Percentiles rank a stretch among this genome's conserved stretches.
Evolutionary conservation across 2,797 vertebrate species (phyloP).

Genomic region (Petrocephalus sullivani): DNA sequence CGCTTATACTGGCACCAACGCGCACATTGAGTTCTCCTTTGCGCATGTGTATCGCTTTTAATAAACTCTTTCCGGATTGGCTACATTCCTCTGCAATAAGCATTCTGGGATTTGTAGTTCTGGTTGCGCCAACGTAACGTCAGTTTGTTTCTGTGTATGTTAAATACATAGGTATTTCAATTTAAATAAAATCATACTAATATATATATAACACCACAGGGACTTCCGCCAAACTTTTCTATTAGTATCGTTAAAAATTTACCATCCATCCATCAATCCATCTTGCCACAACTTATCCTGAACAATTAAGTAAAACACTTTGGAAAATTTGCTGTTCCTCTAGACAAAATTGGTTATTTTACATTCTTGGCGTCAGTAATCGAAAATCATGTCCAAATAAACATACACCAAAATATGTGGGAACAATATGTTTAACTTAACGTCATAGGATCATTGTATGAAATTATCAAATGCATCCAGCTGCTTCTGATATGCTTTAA

Average conservation of each 20-base stretch:
- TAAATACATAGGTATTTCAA: neutral
- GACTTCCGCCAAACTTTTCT: neutral
- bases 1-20: neutral
- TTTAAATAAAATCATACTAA: neutral
- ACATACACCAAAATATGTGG: neutral
- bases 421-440: neutral
- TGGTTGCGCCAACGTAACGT: neutral
- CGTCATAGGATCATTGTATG: neutral
- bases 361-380: neutral
- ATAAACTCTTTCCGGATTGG: slow-evolving; percentile 4
- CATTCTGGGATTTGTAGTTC: neutral
- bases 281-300: neutral
- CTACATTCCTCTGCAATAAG: neutral
- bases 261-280: neutral
- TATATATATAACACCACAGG: neutral
- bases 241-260: neutral
- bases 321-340: neutral
- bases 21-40: neutral
- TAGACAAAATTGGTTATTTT: neutral
- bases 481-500: neutral
- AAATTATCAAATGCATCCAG: neutral
- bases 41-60: slow-evolving; percentile 9
- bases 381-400: neutral
- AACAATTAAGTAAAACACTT: neutral
- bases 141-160: neutral